A percentile compares a stretch with the other conserved stretches of the same genome.
Conservation (phyloP, 2,888 invertebrate species). For the Pristionchus arcanus region DNA sequence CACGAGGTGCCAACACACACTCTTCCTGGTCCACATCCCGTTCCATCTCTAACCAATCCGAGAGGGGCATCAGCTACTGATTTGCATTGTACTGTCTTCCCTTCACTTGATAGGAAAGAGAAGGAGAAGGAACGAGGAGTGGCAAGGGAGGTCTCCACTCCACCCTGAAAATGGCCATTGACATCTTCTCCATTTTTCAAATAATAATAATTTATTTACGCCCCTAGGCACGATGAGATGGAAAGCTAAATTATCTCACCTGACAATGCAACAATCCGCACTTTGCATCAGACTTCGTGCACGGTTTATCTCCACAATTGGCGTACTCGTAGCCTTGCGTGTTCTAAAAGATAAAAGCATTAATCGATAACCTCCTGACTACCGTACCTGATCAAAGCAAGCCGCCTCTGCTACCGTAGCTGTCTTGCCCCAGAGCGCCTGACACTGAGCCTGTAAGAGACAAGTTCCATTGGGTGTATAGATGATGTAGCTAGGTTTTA, state of each 20-base stretch:
- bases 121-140: constrained; percentile 50
- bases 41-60: constrained; percentile 71
- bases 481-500: not conserved
- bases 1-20: constrained; percentile 69
- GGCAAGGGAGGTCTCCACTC: constrained; percentile 84
- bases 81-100: constrained; percentile 62
- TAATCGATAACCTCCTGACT: not conserved
- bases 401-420: constrained; percentile 87
- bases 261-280: constrained; percentile 96
- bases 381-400: constrained; percentile 88
- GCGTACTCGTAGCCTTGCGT: constrained; percentile 95
- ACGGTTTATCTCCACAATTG: constrained; percentile 87
- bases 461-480: not conserved
- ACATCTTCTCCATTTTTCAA: constrained; percentile 60
- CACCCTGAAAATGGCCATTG: constrained; percentile 78
- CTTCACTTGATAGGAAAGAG: constrained; percentile 25
- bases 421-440: constrained; percentile 93
- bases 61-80: constrained; percentile 66
- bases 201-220: no score
- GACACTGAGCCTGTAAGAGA: constrained; percentile 89
- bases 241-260: no score
- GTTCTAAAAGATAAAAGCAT: not conserved
- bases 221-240: no score
- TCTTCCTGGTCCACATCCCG: constrained; percentile 69
- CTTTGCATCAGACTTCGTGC: constrained; percentile 85